phyloP scores from a whole-genome alignment of 2,113 vertebrate genomes.

The Seriola aureovittata region DNA sequence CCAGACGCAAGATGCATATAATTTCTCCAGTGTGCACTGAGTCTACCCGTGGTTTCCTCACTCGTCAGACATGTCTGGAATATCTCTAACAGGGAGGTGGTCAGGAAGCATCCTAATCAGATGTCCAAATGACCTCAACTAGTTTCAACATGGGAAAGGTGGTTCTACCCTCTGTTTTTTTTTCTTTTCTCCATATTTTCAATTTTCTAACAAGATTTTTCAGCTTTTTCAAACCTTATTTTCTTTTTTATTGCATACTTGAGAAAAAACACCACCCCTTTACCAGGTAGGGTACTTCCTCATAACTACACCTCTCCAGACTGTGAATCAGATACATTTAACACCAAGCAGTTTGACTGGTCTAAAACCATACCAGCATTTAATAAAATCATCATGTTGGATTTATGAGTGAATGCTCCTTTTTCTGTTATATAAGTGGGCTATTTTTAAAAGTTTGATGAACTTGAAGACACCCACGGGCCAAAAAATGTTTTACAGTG shows the following conservation, averaged over 20 bases:
- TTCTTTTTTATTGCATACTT: not conserved
- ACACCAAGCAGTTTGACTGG: not conserved
- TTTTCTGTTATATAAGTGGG: not conserved
- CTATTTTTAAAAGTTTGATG: not conserved
- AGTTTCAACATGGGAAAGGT: not conserved
- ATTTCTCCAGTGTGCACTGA: slow-evolving; percentile 29
- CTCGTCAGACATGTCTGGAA: slow-evolving; percentile 38
- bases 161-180: not conserved
- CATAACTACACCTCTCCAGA: not conserved
- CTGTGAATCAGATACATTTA: not conserved
- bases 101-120: slow-evolving; percentile 33
- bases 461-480: not conserved
- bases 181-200: no score
- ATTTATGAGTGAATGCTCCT: not conserved
- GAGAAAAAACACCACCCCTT: not conserved
- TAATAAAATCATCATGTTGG: not conserved
- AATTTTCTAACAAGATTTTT: no score
- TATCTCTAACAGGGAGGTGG: slow-evolving; percentile 16
- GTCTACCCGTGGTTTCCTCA: slow-evolving; percentile 4
- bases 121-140: slow-evolving; percentile 10
- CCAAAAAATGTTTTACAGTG: not conserved
- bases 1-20: slow-evolving; percentile 28
- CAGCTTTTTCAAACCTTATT: not conserved
- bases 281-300: not conserved
- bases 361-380: not conserved